Percentiles rank a stretch among this genome's conserved stretches.
phyloP scores from a whole-genome alignment of 1,140 invertebrate genomes.

The Drosophila sulfurigaster region DNA sequence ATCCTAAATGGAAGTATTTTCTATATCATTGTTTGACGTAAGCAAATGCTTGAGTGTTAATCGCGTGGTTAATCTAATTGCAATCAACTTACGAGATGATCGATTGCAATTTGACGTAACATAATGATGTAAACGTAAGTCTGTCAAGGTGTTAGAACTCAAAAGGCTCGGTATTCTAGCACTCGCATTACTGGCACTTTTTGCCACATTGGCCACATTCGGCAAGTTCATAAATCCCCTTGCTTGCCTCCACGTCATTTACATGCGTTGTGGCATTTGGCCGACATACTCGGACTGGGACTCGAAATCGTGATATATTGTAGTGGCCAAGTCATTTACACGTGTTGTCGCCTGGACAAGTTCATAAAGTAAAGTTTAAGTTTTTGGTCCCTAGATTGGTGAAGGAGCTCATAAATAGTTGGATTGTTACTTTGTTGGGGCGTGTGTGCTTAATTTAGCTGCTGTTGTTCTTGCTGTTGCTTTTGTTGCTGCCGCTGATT shows the following conservation, averaged over 20 bases:
- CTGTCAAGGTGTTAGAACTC: not conserved
- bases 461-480: not conserved
- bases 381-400: slow-evolving; percentile 25
- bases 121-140: not conserved
- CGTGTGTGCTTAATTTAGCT: slow-evolving; percentile 5
- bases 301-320: not conserved
- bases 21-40: not conserved
- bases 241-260: slow-evolving; percentile 62
- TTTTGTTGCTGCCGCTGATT: slow-evolving; percentile 56
- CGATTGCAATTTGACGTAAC: not conserved
- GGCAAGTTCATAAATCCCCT: slow-evolving; percentile 56
- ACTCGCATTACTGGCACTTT: not conserved
- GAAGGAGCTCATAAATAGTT: slow-evolving; percentile 13
- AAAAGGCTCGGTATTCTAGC: not conserved
- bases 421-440: slow-evolving; percentile 22
- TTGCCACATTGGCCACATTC: not conserved
- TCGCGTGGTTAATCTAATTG: not conserved
- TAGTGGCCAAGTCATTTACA: slow-evolving; percentile 32
- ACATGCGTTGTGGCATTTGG: slow-evolving; percentile 50
- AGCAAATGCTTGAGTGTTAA: not conserved
- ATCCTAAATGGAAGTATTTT: not conserved
- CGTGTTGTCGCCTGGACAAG: slow-evolving; percentile 61
- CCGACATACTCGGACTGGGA: slow-evolving; percentile 10
- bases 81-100: not conserved
- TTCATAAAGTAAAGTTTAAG: slow-evolving; percentile 73